A percentile compares a stretch with the other conserved stretches of the same genome.
Conservation (phyloP, 2,888 invertebrate species). For the Chymomyza fuscimana region DNA sequence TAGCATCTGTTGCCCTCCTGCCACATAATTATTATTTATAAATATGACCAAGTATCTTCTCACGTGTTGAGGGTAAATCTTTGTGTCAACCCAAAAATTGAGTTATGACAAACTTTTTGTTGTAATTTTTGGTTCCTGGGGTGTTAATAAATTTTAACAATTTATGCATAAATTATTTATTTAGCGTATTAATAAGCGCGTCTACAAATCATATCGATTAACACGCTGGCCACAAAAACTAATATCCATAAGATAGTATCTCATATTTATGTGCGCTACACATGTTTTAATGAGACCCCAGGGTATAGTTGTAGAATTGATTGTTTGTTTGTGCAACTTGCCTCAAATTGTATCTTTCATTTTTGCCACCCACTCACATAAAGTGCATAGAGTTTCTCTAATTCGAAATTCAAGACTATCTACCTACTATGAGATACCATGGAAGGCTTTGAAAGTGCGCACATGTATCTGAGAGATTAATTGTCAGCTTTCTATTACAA, state of each 20-base stretch:
- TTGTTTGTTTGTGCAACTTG: not conserved
- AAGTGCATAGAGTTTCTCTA: not conserved
- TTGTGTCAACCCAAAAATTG: conserved; percentile 32
- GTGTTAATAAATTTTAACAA: conserved; percentile 65
- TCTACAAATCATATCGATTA: conserved; percentile 11
- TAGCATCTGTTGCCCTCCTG: conserved; percentile 26
- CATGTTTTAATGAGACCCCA: conserved; percentile 65
- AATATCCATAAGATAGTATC: not conserved
- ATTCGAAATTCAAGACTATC: conserved; percentile 9
- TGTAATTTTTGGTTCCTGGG: conserved; percentile 28
- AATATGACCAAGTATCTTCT: conserved; percentile 42
- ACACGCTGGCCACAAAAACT: not conserved
- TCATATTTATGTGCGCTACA: no score
- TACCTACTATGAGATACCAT: not conserved
- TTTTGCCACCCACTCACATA: not conserved
- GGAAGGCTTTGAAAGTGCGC: not conserved
- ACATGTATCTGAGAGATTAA: conserved; percentile 51
- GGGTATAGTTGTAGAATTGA: conserved; percentile 28
- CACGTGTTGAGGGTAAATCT: conserved; percentile 61
- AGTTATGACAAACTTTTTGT: conserved; percentile 47
- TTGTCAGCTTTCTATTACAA: conserved; percentile 56
- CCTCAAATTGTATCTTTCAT: not conserved
- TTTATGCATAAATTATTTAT: conserved; percentile 67
- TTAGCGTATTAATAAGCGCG: conserved; percentile 62
- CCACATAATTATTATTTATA: conserved; percentile 67